A percentile compares a stretch with the other conserved stretches of the same genome.
phyloP scores from a whole-genome alignment of 2,888 invertebrate genomes.

The Pyrrhia umbra region DNA sequence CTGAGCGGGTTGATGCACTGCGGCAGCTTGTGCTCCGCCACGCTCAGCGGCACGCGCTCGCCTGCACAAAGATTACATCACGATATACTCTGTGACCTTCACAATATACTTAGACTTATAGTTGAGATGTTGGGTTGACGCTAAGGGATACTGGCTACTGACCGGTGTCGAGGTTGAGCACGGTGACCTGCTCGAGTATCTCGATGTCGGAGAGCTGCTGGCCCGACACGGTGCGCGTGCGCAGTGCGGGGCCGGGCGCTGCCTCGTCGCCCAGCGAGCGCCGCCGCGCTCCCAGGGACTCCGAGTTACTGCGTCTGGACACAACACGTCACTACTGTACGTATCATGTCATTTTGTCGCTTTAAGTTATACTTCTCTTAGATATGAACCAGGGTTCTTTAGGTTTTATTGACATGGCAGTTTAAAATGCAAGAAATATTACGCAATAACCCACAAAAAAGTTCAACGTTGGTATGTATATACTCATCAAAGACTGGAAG shows the following conservation, averaged over 20 bases:
- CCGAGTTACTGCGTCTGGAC: constrained; percentile 69
- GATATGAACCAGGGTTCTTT: too few species aligned
- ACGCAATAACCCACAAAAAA: too few species aligned
- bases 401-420: too few species aligned
- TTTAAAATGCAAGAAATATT: too few species aligned
- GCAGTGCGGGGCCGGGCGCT: constrained; percentile 91
- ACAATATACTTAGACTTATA: too few species aligned
- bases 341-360: too few species aligned
- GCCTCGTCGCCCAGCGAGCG: constrained; percentile 95
- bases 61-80: constrained; percentile 84
- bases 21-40: constrained; percentile 97
- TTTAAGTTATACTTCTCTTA: too few species aligned
- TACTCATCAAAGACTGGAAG: too few species aligned
- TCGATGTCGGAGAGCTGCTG: constrained; percentile 97
- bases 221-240: constrained; percentile 96
- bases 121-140: too few species aligned
- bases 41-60: constrained; percentile 97
- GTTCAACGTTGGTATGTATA: too few species aligned
- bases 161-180: constrained; percentile 93
- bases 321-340: too few species aligned
- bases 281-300: constrained; percentile 90
- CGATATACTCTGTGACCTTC: too few species aligned
- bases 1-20: constrained; percentile 98
- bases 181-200: constrained; percentile 97
- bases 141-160: not conserved